Conservation (phyloP, 1,140 invertebrate genomes). For the Wiebesia pumilae region DNA sequence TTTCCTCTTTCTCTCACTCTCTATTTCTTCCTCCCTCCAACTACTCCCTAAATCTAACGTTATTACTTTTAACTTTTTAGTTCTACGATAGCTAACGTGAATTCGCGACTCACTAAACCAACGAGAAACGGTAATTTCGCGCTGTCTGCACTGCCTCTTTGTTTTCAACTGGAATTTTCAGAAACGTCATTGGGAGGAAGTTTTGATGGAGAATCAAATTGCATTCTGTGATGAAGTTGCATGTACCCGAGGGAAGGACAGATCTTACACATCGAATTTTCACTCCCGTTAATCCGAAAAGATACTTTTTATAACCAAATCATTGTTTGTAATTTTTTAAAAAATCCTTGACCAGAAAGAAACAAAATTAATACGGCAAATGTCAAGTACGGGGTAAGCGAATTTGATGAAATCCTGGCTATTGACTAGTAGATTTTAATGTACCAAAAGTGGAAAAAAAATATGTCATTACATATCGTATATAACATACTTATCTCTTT, state of each 20-base stretch:
- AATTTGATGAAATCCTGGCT: no score
- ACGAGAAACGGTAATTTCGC: no score
- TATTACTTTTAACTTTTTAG: background rate
- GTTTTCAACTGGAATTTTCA: background rate
- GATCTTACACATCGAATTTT: background rate
- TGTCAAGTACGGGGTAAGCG: no score
- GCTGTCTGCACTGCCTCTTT: no score
- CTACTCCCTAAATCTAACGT: background rate
- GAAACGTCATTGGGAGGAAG: background rate
- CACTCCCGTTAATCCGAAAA: background rate
- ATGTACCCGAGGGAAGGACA: background rate
- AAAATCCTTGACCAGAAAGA: background rate
- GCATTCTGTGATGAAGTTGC: background rate
- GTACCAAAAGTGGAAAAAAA: no score
- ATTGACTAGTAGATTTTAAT: no score
- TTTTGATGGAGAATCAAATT: background rate
- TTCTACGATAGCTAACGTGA: background rate
- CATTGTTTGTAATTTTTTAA: background rate
- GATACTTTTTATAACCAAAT: background rate
- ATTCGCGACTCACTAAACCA: no score
- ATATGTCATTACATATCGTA: no score
- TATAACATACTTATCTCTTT: no score
- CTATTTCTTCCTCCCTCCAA: background rate
- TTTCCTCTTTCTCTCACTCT: background rate
- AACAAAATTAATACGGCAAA: background rate